Conservation (phyloP, 2,888 invertebrate species). For the Trichacis sp. region DNA sequence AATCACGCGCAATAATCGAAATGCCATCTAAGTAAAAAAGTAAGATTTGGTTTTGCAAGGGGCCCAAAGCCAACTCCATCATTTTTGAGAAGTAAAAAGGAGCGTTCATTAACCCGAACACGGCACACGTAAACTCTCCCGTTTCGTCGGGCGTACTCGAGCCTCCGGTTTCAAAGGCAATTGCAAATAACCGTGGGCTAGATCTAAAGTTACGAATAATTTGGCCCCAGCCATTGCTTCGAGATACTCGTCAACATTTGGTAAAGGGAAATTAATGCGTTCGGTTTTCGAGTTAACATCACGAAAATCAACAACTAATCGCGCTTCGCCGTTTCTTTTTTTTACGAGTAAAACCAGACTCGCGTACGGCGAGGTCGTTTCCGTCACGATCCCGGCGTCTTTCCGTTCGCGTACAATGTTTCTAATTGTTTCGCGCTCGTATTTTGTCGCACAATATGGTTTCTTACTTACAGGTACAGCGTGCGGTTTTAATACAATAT, state of each 20-base stretch:
- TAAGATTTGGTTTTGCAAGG: slow-evolving; percentile 19
- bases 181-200: too few relatives aligned
- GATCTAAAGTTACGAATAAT: slow-evolving; percentile 4
- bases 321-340: slow-evolving; percentile 35
- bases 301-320: slow-evolving; percentile 40
- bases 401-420: slow-evolving; percentile 35
- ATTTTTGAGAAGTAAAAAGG: slow-evolving; percentile 49
- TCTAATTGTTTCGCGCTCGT: slow-evolving; percentile 29
- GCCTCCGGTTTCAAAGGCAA: slow-evolving; percentile 26
- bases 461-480: slow-evolving; percentile 13
- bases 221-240: slow-evolving; percentile 11
- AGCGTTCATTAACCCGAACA: too few relatives aligned
- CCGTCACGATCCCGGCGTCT: slow-evolving; percentile 23
- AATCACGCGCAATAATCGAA: too few relatives aligned
- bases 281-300: slow-evolving; percentile 30
- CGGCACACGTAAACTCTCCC: slow-evolving; percentile 47
- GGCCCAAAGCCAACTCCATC: too few relatives aligned
- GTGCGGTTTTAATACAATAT: slow-evolving; percentile 13
- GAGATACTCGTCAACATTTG: slow-evolving; percentile 33
- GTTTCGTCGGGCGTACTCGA: slow-evolving; percentile 40
- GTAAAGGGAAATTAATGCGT: slow-evolving; percentile 29
- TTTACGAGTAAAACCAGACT: slow-evolving; percentile 33
- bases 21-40: slow-evolving; percentile 24
- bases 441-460: slow-evolving; percentile 21
- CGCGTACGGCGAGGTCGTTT: slow-evolving; percentile 34